Evolutionary conservation across 2,113 vertebrate species (phyloP).

Genomic region (Entelurus aequoreus): DNA sequence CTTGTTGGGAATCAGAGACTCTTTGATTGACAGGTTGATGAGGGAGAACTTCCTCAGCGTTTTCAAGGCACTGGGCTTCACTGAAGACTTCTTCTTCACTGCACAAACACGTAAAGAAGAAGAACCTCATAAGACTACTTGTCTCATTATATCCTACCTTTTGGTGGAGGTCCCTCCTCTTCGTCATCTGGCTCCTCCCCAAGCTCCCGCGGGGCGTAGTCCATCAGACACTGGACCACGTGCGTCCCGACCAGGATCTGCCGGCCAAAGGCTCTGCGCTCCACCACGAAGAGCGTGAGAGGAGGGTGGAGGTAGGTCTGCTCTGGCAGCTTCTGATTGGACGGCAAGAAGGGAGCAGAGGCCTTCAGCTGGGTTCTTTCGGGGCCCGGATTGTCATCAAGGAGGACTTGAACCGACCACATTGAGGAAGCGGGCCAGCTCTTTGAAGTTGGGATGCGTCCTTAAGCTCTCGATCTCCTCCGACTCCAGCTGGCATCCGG

Average conservation of each 20-base stretch:
- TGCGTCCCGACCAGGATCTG: slow-evolving; percentile 83
- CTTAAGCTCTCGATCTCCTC: slow-evolving; percentile 82
- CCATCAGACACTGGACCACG: slow-evolving; percentile 79
- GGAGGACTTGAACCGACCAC: slow-evolving; percentile 73
- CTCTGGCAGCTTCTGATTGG: slow-evolving; percentile 83
- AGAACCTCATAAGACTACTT: not conserved
- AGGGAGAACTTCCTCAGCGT: slow-evolving; percentile 66
- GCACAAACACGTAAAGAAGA: not conserved
- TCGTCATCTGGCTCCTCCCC: slow-evolving; percentile 68
- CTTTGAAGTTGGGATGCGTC: slow-evolving; percentile 83
- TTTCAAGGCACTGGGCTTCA: slow-evolving; percentile 41
- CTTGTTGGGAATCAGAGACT: slow-evolving; percentile 61
- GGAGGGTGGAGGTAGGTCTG: slow-evolving; percentile 89
- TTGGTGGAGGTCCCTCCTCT: slow-evolving; percentile 60
- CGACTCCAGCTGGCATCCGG: slow-evolving; percentile 82
- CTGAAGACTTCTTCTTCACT: slow-evolving; percentile 31
- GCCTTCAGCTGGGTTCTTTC: too few species aligned
- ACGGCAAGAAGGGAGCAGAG: slow-evolving; percentile 8
- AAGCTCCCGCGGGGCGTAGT: slow-evolving; percentile 71
- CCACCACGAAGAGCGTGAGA: slow-evolving; percentile 86
- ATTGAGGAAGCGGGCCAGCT: slow-evolving; percentile 80
- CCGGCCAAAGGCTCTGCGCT: slow-evolving; percentile 82
- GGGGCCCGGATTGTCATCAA: not conserved
- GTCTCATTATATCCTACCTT: slow-evolving; percentile 45
- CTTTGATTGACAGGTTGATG: slow-evolving; percentile 53